These are phyloP conservation scores for Drepanosiphum platanoidis DNA, from an alignment of 2,888 invertebrate species.

Conservation along the genomic window DNA sequence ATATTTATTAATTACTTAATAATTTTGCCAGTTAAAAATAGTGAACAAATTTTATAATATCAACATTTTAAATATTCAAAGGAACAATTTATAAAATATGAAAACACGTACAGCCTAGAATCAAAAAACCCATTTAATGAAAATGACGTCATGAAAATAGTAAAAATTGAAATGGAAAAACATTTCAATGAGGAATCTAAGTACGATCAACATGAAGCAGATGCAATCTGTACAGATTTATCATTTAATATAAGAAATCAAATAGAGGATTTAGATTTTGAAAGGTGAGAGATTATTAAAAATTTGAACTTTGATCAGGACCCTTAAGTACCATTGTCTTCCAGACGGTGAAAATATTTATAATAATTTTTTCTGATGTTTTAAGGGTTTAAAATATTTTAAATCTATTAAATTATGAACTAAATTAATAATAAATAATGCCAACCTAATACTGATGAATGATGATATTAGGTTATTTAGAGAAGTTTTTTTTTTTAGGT, in stretches of 20 bases:
- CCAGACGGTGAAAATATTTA: too few relatives aligned
- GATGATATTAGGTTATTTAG: too few relatives aligned
- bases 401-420: too few relatives aligned
- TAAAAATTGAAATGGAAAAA: constrained; percentile 44
- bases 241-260: constrained; percentile 8
- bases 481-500: constrained; percentile 70
- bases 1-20: too few relatives aligned
- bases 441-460: too few relatives aligned
- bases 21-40: too few relatives aligned
- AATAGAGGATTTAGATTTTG: constrained; percentile 26
- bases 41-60: too few relatives aligned
- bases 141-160: background rate
- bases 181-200: background rate
- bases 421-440: too few relatives aligned
- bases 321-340: too few relatives aligned
- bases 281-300: constrained; percentile 49
- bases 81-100: constrained; percentile 37
- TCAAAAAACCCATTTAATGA: constrained; percentile 73
- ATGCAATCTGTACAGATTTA: background rate
- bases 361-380: too few relatives aligned
- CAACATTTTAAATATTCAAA: constrained; percentile 1
- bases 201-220: background rate
- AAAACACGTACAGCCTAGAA: constrained; percentile 75
- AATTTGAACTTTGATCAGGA: too few relatives aligned
- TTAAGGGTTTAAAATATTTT: too few relatives aligned